Base-by-base conservation (phyloP, 1,140 invertebrate species). In the Mycetomoellerius zeteki region DNA sequence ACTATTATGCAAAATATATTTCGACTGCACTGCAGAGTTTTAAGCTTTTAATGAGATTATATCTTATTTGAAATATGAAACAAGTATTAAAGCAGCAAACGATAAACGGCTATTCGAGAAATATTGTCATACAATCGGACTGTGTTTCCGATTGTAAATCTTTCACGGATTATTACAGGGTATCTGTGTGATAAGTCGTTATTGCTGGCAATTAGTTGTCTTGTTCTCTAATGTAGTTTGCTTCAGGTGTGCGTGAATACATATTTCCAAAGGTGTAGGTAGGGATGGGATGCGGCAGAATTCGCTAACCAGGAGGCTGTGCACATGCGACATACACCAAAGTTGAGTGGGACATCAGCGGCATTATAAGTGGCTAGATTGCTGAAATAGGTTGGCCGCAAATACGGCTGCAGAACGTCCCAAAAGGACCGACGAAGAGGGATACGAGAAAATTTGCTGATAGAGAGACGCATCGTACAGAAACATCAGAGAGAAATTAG, bases 171-270 rank as follows among this genome's bases (percentile, higher is more conserved):
- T 72, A 64, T 77, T 85, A 56, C 14, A 72, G 62, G 47, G n/a
- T 43, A 37, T 16, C 14, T 50, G 19, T 24, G 56, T 73, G 73
- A 89, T 88, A 85, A 75, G 65, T 88, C 21, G 65, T 88, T 88
- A 88, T 75, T 88, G 60, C 69, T 12, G 58, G 24, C 88, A 89
- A 88, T 89, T 89, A 89, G 60, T 88, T 73, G 87, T 47, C 14
- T 24, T 2, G 52, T 1, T 24, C 47, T 65, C 37, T 8, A 54
- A 88, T 85, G 77, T 65, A 58, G 43, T 56, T 50, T 43, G 67
- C 14, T 52, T 37, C 30, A n/a, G 10, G 43, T 58, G 54, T 67
- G 65, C 67, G 58, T 56, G 16, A 50, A 50, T 30, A 67, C 65
- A 60, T 56, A 56, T 78, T 47, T 80, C 12, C 50, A 47, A 14